These are phyloP conservation scores for Agriotes lineatus DNA, from an alignment of 2,888 invertebrate genomes.

Conservation along the genomic window DNA sequence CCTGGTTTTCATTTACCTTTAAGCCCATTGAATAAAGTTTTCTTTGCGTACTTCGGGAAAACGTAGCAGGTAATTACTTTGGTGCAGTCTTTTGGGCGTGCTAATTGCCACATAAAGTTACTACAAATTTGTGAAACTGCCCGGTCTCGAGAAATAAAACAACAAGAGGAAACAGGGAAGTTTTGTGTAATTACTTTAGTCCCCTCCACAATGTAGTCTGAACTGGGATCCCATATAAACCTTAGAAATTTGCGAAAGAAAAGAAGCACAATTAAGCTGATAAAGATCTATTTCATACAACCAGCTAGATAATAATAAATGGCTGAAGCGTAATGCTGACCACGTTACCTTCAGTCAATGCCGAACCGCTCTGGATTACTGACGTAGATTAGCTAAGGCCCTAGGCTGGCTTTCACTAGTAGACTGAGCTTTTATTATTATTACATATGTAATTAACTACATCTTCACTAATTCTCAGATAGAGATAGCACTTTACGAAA, in stretches of 20 bases:
- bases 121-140: constrained; percentile 2
- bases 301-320: not conserved
- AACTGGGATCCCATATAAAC: too few species aligned
- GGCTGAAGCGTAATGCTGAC: not conserved
- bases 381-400: too few species aligned
- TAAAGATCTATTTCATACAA: too few species aligned
- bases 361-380: not conserved
- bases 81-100: not conserved
- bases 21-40: too few species aligned
- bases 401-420: too few species aligned
- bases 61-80: constrained; percentile 3
- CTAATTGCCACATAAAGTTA: constrained; percentile 14
- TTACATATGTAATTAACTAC: too few species aligned
- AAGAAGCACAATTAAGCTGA: too few species aligned
- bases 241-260: too few species aligned
- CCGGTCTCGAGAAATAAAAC: constrained; percentile 3
- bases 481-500: too few species aligned
- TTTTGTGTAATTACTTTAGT: constrained; percentile 14
- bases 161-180: constrained; percentile 7
- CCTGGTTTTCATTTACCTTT: too few species aligned
- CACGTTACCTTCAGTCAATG: not conserved
- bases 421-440: too few species aligned
- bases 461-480: too few species aligned
- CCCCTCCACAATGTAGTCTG: not conserved
- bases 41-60: not conserved